Conservation (phyloP, 2,113 vertebrate genomes). For the Ranitomeya variabilis region DNA sequence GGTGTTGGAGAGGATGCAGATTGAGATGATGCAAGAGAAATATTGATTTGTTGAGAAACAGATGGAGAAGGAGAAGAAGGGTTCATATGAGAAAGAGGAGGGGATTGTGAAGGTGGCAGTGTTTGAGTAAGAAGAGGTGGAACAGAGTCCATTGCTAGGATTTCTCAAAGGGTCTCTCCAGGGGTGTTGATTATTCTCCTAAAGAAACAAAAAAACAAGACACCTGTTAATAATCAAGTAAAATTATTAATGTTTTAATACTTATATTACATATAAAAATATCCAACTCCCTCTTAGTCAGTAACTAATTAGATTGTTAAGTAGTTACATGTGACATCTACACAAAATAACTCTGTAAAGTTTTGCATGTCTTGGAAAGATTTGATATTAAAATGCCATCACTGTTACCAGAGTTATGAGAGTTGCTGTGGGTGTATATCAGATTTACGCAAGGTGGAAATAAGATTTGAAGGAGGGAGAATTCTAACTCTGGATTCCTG, state of each 20-base stretch:
- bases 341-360: not conserved
- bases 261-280: not conserved
- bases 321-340: not conserved
- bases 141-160: constrained; percentile 48
- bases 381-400: not conserved
- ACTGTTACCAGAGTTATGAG: not conserved
- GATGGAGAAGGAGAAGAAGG: constrained; percentile 38
- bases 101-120: constrained; percentile 15
- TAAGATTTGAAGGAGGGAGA: not conserved
- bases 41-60: constrained; percentile 11
- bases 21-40: constrained; percentile 9
- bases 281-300: not conserved
- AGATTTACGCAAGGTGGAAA: not conserved
- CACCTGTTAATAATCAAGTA: not conserved
- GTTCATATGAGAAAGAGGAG: constrained; percentile 21
- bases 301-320: not conserved
- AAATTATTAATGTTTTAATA: not conserved
- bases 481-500: not conserved
- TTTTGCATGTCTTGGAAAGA: not conserved
- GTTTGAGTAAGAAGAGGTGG: constrained; percentile 24
- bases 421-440: not conserved
- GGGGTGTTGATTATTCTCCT: constrained; percentile 40
- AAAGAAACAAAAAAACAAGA: constrained; percentile 26
- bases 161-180: constrained; percentile 8
- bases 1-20: constrained; percentile 19